These are phyloP conservation scores for Drosophila crucigera DNA, from an alignment of 2,888 invertebrate species.

Conservation along the genomic window DNA sequence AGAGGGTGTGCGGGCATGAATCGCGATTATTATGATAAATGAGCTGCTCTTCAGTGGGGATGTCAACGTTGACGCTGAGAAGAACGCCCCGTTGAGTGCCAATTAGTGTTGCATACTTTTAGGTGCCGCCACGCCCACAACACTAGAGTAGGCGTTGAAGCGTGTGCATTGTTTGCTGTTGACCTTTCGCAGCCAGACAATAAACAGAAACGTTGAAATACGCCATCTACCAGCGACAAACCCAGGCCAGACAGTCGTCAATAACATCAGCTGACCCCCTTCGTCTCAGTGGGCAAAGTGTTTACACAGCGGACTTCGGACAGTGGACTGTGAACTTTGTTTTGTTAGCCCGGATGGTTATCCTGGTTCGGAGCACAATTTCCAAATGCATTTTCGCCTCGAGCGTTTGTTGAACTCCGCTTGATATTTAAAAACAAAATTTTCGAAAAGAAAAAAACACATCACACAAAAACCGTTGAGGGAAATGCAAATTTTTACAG, in stretches of 20 bases:
- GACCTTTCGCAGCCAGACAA: slow-evolving; percentile 66
- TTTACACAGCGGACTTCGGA: slow-evolving; percentile 59
- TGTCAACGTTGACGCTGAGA: slow-evolving; percentile 46
- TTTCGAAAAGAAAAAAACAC: slow-evolving; percentile 33
- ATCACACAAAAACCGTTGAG: slow-evolving; percentile 44
- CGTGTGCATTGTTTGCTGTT: slow-evolving; percentile 65
- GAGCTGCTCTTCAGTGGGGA: slow-evolving; percentile 53
- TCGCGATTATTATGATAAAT: slow-evolving; percentile 77
- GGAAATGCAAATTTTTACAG: slow-evolving; percentile 76
- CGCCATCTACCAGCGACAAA: slow-evolving; percentile 51
- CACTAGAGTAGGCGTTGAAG: slow-evolving; percentile 53
- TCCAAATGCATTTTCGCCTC: slow-evolving; percentile 74
- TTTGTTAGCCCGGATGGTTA: slow-evolving; percentile 51
- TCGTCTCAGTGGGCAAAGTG: slow-evolving; percentile 15
- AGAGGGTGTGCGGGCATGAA: neutral
- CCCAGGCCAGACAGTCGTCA: slow-evolving; percentile 73
- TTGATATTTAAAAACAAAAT: slow-evolving; percentile 63
- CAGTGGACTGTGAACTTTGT: slow-evolving; percentile 39
- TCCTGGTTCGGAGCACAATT: slow-evolving; percentile 53
- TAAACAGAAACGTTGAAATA: slow-evolving; percentile 47
- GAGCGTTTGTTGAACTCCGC: slow-evolving; percentile 69
- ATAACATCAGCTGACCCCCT: slow-evolving; percentile 54
- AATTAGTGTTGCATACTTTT: slow-evolving; percentile 72
- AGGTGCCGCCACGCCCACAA: slow-evolving; percentile 47
- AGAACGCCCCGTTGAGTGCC: slow-evolving; percentile 55